phyloP scores from a whole-genome alignment of 2,888 invertebrate genomes.

The Ariolimax columbianus region DNA sequence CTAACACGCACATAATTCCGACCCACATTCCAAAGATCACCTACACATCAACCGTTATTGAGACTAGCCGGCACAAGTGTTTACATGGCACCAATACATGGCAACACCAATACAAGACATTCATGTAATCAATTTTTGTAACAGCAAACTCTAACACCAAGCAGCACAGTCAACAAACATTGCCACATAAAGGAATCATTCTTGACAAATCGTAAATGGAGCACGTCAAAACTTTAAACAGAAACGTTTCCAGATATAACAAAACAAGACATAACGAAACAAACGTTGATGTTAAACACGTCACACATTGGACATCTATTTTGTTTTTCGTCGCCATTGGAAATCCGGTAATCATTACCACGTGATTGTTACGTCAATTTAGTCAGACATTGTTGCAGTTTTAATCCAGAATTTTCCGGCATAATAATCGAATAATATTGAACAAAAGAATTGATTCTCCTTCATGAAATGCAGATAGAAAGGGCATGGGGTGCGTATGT shows the following conservation, averaged over 20 bases:
- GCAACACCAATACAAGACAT: background rate
- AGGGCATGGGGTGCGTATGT: too few relatives aligned
- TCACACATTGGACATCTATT: background rate
- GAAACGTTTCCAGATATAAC: too few relatives aligned
- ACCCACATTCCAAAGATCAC: too few relatives aligned
- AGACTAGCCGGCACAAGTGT: background rate
- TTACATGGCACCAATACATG: background rate
- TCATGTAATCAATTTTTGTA: background rate
- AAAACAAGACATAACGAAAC: too few relatives aligned
- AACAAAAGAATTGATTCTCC: too few relatives aligned
- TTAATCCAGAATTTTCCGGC: too few relatives aligned
- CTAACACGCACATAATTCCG: too few relatives aligned
- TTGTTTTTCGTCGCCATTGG: conserved; percentile 3
- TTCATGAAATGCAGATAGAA: too few relatives aligned
- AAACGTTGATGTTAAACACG: too few relatives aligned
- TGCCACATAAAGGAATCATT: background rate
- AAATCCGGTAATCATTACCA: background rate
- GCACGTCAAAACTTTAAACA: background rate
- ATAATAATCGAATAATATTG: too few relatives aligned
- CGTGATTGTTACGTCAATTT: background rate
- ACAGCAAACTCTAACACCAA: background rate
- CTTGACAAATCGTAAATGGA: background rate
- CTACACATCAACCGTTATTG: too few relatives aligned
- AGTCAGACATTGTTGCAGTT: background rate
- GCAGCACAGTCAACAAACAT: background rate